Evolutionary conservation across 1,140 invertebrate genomes (phyloP), one percentile per base, ranked within the genome.

Genomic region (Drosophila pandora): DNA sequence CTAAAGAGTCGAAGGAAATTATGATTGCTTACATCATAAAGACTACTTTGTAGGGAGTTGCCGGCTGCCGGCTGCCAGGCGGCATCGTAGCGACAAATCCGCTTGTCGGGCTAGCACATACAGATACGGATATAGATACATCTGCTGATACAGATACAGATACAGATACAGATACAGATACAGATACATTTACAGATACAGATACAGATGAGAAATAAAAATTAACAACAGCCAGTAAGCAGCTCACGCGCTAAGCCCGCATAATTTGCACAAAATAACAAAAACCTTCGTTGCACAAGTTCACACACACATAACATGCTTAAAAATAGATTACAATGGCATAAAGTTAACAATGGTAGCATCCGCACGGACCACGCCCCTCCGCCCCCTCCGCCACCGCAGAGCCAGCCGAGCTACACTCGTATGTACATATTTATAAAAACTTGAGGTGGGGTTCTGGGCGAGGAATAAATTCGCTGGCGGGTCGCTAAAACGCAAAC

Each of bases 271-370:
- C 72, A 85, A 83, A 84, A 79, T 74, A 65, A 61, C 68, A 63
- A 81, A 70, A 57, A 41, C 57, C 54, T 73, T 23, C 34, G 28
- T 50, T 37, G 67, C 48, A 67, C 60, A 67, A 43, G 62, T 37
- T 37, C 17, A 37, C 59, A 28, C 54, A 43, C 54, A 74, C 62
- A 84, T 77, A 84, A 79, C 73, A 76, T 84, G 65, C 79, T 83
- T 83, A 80, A 79, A 84, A 84, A 84, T 85, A 84, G 81, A 84
- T 84, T 84, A 77, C 81, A 85, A 85, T 79, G 77, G 81, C 74
- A 74, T 81, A 85, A 85, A 80, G 82, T 85, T 81, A 81, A 85
- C 80, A 84, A 83, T 76, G 71, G 64, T 22, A 60, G 56, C 59
- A 22, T 63, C 41, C 54, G 32, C 60, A 62, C 34, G 30, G 50